phyloP scores from a whole-genome alignment of 2,888 invertebrate species.

The Harpagoxenus sublaevis region DNA sequence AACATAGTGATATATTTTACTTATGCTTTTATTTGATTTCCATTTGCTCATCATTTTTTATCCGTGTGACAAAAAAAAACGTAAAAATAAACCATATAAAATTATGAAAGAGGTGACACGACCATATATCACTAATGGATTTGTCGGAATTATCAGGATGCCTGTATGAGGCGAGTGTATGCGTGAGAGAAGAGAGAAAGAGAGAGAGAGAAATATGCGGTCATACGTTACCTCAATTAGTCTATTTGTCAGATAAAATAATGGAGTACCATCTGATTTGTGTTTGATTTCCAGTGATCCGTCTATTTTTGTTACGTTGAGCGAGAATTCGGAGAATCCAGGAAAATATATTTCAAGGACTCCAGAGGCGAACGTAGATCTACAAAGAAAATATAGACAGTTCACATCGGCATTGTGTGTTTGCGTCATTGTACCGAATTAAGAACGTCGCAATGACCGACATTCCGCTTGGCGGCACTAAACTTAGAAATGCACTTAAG shows the following conservation, averaged over 20 bases:
- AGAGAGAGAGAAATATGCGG: not conserved
- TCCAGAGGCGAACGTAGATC: not conserved
- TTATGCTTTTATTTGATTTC: slow-evolving; percentile 1
- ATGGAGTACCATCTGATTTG: not conserved
- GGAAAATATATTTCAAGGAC: not conserved
- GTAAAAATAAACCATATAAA: slow-evolving; percentile 17
- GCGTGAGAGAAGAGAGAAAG: not conserved
- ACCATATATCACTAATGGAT: slow-evolving; percentile 27
- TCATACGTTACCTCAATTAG: not conserved
- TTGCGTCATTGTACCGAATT: slow-evolving; percentile 56
- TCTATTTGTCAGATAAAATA: slow-evolving; percentile 34
- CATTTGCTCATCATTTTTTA: not conserved
- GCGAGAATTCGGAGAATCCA: not conserved
- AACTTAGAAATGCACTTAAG: slow-evolving; percentile 71
- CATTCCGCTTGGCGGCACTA: slow-evolving; percentile 42
- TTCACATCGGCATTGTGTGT: not conserved
- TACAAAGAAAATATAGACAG: slow-evolving; percentile 22
- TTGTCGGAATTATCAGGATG: slow-evolving; percentile 34
- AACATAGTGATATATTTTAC: not conserved
- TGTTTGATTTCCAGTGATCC: slow-evolving; percentile 8
- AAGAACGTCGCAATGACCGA: slow-evolving; percentile 52
- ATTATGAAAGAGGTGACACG: not conserved
- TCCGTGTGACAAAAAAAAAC: not conserved
- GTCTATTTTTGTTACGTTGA: slow-evolving; percentile 1
- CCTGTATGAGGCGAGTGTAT: not conserved